Evolutionary conservation across 2,113 vertebrate species (phyloP), one percentile per base, ranked within the genome.

Genomic region (Odontesthes bonariensis): DNA sequence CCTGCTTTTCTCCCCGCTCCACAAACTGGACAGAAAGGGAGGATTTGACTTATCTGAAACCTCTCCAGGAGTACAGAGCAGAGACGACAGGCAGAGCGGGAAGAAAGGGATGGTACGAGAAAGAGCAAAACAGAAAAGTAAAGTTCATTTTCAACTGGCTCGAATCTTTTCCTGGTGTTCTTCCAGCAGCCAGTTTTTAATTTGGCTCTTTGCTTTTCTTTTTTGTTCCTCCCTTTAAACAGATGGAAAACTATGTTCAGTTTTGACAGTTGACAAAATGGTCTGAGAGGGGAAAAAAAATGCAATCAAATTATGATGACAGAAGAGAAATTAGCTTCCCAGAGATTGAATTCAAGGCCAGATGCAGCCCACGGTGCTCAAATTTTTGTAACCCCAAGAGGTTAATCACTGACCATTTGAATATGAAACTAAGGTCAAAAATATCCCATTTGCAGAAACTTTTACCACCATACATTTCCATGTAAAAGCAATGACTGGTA

Each of bases 171-270:
- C 33, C 75, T 79, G 72, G 67, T 53, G 59, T 73, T 73, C 38
- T 65, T 84, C 63, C 63, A 81, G 32, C 22, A 69, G 46, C 55
- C 22, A n/a, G 9, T 16, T 77, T 81, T 73, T n/a, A 80, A 61
- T 60, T 22, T 17, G 35, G 42, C 40, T 53, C 27, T 69, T 47
- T 5, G 22, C 62, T 76, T 79, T 60, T 20, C 46, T 13, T 8
- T 46, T 44, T 68, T 22, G 8, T 38, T 40, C 62, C n/a, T 27
- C 68, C 12, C 19, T 40, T 47, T 72, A 49, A 2, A 16, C 42
- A 46, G 51, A 53, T 69, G 54, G 42, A 3, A 72, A 76, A 55
- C 5, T 35, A 27, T 22, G 35, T 11, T 32, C 20, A 9, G 5
- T 47, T 52, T 53, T 33, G 3, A 49, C 31, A 44, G 51, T 44